Base-by-base conservation (phyloP, 2,888 invertebrate species). In the Drosophila kuntzei region DNA sequence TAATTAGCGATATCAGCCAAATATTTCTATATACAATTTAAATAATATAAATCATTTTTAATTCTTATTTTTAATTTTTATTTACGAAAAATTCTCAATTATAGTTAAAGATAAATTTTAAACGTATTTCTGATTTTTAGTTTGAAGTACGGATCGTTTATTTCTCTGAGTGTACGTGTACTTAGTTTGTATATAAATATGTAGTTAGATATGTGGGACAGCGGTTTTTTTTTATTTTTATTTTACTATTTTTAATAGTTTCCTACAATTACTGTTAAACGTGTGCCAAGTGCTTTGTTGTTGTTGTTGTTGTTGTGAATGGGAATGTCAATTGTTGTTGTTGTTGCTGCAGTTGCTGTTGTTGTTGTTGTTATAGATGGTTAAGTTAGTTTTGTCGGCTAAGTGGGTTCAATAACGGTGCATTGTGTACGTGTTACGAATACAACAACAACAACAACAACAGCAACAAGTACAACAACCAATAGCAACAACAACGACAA, bases 321-420 rank as follows among this genome's bases (percentile, higher is more conserved):
- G 47, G 46, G n/a, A 44, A 20, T 51, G 49, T 9, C 47, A 50
- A 47, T 14, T 49, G 50, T 11, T 44, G 16, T 9, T 61, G 41
- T 29, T 46, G 63, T 37, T 41, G n/a, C n/a, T n/a, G n/a, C n/a
- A n/a, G 34, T 27, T 54, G 62, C 9, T 53, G 25, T 47, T 41
- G 53, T 43, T 41, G 47, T 37, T 57, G 37, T 54, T 54, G 34
- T 34, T 50, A 57, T 14, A 18, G 36, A 5, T 44, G 55, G 55
- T 34, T 59, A 64, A 77, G 62, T 78, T 57, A 46, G 34, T 44
- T 55, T 16, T 37, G 57, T 22, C 64, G 68, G 65, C 53, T 49
- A 79, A 79, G 68, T 82, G 77, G 82, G 85, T 79, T 85, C 82
- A 82, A 85, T 83, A 83, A 83, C 83, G 80, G 83, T 86, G 83